These are phyloP conservation scores for Bothrops jararaca DNA, from an alignment of 2,113 vertebrate genomes.

Conservation along the genomic window DNA sequence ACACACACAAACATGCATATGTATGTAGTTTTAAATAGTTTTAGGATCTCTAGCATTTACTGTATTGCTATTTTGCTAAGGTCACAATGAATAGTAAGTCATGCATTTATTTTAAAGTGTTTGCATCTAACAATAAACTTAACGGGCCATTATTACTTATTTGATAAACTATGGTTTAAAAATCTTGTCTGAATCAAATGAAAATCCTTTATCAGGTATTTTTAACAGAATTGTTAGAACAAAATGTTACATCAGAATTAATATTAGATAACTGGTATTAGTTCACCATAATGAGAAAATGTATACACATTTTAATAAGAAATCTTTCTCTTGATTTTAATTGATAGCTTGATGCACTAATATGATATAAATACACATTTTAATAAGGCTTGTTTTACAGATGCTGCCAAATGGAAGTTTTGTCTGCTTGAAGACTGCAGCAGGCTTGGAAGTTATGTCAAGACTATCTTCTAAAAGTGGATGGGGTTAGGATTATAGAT, in stretches of 20 bases:
- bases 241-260: not conserved
- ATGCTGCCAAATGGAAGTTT: not conserved
- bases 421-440: not conserved
- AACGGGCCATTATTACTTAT: not conserved
- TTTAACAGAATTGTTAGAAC: not conserved
- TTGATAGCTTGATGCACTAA: not conserved
- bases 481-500: not conserved
- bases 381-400: not conserved
- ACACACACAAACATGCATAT: too few relatives aligned
- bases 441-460: not conserved
- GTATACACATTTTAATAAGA: not conserved
- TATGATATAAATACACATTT: not conserved
- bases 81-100: too few relatives aligned
- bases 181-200: not conserved
- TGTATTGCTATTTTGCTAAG: too few relatives aligned
- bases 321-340: not conserved
- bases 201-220: not conserved
- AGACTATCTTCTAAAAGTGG: not conserved
- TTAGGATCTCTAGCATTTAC: too few relatives aligned
- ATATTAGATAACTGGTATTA: not conserved
- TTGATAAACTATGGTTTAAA: not conserved
- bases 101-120: not conserved
- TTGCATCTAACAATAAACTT: not conserved
- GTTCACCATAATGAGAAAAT: not conserved
- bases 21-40: too few relatives aligned